phyloP scores from a whole-genome alignment of 1,140 invertebrate species.

The Octopus bimaculoides region DNA sequence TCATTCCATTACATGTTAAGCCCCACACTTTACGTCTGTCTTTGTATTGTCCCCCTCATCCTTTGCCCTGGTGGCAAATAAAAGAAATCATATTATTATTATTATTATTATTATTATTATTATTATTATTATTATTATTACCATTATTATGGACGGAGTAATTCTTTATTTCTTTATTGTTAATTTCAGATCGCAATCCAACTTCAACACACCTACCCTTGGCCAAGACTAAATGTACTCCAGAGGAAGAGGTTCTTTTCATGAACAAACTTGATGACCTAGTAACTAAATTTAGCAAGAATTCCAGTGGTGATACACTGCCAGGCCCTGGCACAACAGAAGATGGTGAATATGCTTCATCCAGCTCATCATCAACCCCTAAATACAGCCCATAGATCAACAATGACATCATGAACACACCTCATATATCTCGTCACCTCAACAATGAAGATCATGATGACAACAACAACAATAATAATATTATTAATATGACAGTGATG shows the following conservation, averaged over 20 bases:
- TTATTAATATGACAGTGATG: too few relatives aligned
- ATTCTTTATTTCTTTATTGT: constrained; percentile 9
- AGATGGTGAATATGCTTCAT: constrained; percentile 4
- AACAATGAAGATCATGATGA: too few relatives aligned
- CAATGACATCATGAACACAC: not conserved
- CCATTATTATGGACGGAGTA: not conserved
- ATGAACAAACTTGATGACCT: constrained; percentile 43
- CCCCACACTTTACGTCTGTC: too few relatives aligned
- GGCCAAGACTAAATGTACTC: constrained; percentile 47
- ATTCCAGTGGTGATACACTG: not conserved
- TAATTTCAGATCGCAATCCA: constrained; percentile 41
- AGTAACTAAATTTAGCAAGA: constrained; percentile 20
- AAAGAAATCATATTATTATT: too few relatives aligned
- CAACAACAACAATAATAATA: too few relatives aligned
- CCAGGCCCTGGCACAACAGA: not conserved
- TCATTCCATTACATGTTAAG: too few relatives aligned
- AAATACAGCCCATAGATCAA: not conserved
- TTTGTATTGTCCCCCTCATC: too few relatives aligned
- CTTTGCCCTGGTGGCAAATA: too few relatives aligned
- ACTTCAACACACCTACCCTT: constrained; percentile 49
- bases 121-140: not conserved
- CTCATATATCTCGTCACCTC: too few relatives aligned
- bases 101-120: too few relatives aligned
- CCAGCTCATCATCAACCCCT: not conserved
- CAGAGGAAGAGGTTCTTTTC: constrained; percentile 36